Base-by-base conservation (phyloP, 2,888 invertebrate genomes). In the Criorhina ranunculi region DNA sequence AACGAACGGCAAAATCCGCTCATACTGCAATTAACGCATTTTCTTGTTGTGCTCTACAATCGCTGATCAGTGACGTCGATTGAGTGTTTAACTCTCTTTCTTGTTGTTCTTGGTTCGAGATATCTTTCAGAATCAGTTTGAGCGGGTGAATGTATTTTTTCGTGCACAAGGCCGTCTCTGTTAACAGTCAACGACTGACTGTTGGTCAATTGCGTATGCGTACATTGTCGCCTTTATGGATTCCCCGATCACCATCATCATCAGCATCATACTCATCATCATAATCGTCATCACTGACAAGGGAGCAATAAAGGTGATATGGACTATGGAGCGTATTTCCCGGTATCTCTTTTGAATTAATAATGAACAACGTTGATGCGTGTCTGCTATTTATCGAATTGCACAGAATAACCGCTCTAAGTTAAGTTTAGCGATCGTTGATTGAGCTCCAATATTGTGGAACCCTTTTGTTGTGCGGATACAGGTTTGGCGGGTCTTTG, bases 1-100 rank as follows among this genome's bases (percentile, higher is more conserved):
- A 37, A 17, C 5, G 49, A 59, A 49, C 9, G n/a, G n/a, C n/a
- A 17, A 49, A 51, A 46, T 29, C 17, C 33, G 35, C 35, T 51
- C 73, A 70, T 76, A 64, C 17, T 64, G 69, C 81, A 81, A 76
- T 76, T 70, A 64, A 76, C 64, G 76, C 70, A 76, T 76, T 81
- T 81, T 70, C 49, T 62, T 46, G 9, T 66, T 62, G 24, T 24
- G 59, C 59, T 44, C 42, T 66, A 76, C 76, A 59, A 49, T 57
- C 59, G 76, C 40, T 59, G 44, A 15, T 19, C 51, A 57, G 17
- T 59, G 55, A 17, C 49, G 60, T 37, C 44, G 37, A 24, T 19
- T 7, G 19, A 40, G 9, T 4, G n/a, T 64, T 33, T 49, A n/a
- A n/a, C n/a, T n/a, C n/a, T 8, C 17, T 33, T 49, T 70, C 70